Percentiles rank a stretch among this genome's conserved stretches.
Conservation (phyloP, 2,113 vertebrate species). For the Rhea pennata region DNA sequence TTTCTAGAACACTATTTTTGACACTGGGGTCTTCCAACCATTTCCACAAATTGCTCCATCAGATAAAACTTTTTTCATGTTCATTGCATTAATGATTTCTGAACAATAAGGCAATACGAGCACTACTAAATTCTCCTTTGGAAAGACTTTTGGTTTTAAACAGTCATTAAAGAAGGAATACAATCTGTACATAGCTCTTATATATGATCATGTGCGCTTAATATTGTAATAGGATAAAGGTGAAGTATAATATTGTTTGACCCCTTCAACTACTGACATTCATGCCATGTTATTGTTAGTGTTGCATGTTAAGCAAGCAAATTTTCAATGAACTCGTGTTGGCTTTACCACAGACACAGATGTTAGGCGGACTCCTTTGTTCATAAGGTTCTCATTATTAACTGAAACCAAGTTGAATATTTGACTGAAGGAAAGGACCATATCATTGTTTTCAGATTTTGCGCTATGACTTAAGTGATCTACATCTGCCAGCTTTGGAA, state of each 20-base stretch:
- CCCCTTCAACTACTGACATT: conserved; percentile 73
- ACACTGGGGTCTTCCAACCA: not conserved
- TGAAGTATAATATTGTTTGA: conserved; percentile 75
- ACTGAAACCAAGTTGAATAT: conserved; percentile 80
- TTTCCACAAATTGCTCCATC: not conserved
- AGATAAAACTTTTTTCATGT: not conserved
- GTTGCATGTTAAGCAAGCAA: conserved; percentile 81
- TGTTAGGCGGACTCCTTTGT: conserved; percentile 81
- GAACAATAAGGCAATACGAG: not conserved
- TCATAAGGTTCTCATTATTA: conserved; percentile 92
- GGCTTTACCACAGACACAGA: conserved; percentile 82
- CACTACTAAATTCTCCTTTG: not conserved
- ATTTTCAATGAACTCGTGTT: conserved; percentile 82
- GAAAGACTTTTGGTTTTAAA: not conserved
- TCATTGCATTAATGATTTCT: not conserved
- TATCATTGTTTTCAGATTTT: conserved; percentile 87
- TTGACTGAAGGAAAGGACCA: conserved; percentile 84
- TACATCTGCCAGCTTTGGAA: conserved; percentile 84
- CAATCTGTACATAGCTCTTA: conserved; percentile 12
- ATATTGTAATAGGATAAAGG: conserved; percentile 75
- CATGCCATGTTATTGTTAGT: conserved; percentile 77
- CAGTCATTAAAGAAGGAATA: conserved; percentile 36
- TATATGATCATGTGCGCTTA: conserved; percentile 59
- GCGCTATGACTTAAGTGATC: conserved; percentile 81
- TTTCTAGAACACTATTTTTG: not conserved